These are phyloP conservation scores for Palythoa heliodiscus DNA, from an alignment of 92 coral and sea anemone species.

Conservation along the genomic window DNA sequence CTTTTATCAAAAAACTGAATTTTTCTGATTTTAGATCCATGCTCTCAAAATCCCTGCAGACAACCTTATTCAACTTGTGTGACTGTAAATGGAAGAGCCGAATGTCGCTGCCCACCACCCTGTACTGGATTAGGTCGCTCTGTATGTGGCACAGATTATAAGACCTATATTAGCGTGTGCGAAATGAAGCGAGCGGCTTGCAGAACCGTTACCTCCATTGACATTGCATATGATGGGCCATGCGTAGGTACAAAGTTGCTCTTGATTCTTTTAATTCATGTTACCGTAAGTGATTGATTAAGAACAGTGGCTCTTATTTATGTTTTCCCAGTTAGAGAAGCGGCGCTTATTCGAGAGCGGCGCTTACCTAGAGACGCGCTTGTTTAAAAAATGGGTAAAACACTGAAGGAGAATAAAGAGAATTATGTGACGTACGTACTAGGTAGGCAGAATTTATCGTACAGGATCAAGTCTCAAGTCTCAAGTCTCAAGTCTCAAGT, in stretches of 20 bases:
- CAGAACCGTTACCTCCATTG: background rate
- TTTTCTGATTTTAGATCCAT: slow-evolving; percentile 22
- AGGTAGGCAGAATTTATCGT: no score
- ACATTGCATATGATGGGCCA: slow-evolving; percentile 21
- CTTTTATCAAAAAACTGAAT: no score
- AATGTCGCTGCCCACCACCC: slow-evolving; percentile 28
- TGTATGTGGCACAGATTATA: slow-evolving; percentile 16
- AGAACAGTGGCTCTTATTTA: background rate
- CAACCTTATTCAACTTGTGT: slow-evolving; percentile 14
- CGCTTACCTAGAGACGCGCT: no score
- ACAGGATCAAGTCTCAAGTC: no score
- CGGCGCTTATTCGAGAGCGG: no score
- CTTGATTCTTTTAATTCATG: background rate
- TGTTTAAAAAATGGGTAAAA: no score
- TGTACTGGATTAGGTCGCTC: slow-evolving; percentile 17
- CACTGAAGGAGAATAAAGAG: no score
- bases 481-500: no score
- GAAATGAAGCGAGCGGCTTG: slow-evolving; percentile 31
- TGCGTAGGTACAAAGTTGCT: background rate
- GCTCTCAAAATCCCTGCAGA: slow-evolving; percentile 4
- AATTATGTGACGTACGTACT: no score
- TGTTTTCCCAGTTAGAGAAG: background rate
- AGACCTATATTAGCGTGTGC: slow-evolving; percentile 1
- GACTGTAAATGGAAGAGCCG: slow-evolving; percentile 20
- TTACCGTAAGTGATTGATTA: background rate